Base-by-base conservation (phyloP, 1,140 invertebrate genomes). In the Rhopalosiphum maidis region DNA sequence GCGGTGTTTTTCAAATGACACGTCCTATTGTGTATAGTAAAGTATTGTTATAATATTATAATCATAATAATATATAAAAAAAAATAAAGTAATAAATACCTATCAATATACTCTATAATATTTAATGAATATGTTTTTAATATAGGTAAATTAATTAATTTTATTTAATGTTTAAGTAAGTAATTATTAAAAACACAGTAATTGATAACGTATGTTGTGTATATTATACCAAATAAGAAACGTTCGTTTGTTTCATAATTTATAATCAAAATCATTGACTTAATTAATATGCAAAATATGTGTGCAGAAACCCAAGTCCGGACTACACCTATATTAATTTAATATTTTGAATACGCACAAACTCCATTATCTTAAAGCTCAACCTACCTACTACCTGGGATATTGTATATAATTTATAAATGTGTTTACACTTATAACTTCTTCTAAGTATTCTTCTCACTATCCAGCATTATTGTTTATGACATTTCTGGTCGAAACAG, bases 331-430 rank as follows among this genome's bases (percentile, higher is more conserved):
- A 21, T 77, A 51, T 35, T n/a, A 88, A 35, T 88, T 88, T 88
- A 30, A 88, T 88, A 88, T 88, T 87, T 51, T 88, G 30, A 88
- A 88, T 88, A 51, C n/a, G 35, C 18, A 51, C 18, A 51, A 88
- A 46, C 30, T 87, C 85, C 43, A 51, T 35, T 35, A 88, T 88
- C 46, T 51, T 88, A 88, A 30, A n/a, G 15, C 30, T 15, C 11
- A 30, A 48, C 30, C 60, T 21, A 18, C 3, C 83, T 85, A 30
- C 37, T 6, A 8, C 23, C 1, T 21, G 22, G 18, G 46, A 51
- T 88, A 88, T n/a, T 88, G 21, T 51, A 23, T 35, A 88, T 88
- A 88, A 86, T 86, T 86, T 35, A 51, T 51, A 88, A 46, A 87
- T 43, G 41, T 15, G 30, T n/a, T 7, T 18, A n/a, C 51, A 88